Percentiles rank a stretch among this genome's conserved stretches.
These are phyloP conservation scores for Clarias gariepinus DNA, from an alignment of 2,113 vertebrate genomes.

Conservation along the genomic window DNA sequence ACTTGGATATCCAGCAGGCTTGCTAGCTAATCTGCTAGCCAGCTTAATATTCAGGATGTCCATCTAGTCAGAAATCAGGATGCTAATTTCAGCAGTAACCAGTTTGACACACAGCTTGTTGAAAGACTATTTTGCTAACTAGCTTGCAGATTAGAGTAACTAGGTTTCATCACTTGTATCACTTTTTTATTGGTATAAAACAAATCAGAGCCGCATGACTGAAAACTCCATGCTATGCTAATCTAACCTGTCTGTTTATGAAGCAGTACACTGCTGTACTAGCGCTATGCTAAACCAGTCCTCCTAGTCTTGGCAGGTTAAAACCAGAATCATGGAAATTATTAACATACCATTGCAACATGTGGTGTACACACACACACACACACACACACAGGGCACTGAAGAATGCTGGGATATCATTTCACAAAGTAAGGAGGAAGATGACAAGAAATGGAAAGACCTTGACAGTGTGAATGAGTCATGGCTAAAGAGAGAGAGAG, in stretches of 20 bases:
- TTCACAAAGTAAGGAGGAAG: neutral
- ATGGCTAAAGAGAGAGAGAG: neutral
- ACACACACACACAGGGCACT: neutral
- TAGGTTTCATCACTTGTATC: neutral
- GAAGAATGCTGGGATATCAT: conserved; percentile 12
- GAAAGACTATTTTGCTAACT: neutral
- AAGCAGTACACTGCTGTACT: neutral
- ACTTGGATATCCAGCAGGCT: neutral
- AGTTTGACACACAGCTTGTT: neutral
- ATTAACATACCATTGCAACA: conserved; percentile 38
- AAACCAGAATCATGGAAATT: conserved; percentile 29
- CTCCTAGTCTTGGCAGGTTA: conserved; percentile 2
- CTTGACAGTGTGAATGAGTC: neutral
- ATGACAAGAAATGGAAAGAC: neutral
- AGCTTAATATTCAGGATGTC: neutral
- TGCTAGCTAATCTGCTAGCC: neutral
- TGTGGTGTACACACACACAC: neutral
- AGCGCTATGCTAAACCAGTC: neutral
- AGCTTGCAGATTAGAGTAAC: neutral
- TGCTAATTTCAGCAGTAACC: neutral
- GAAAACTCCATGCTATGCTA: neutral
- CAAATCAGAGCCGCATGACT: neutral
- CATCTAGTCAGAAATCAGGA: neutral
- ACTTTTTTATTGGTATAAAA: neutral
- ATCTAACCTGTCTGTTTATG: neutral